Conservation (phyloP, 2,113 vertebrate species). For the Notothenia rossii region DNA sequence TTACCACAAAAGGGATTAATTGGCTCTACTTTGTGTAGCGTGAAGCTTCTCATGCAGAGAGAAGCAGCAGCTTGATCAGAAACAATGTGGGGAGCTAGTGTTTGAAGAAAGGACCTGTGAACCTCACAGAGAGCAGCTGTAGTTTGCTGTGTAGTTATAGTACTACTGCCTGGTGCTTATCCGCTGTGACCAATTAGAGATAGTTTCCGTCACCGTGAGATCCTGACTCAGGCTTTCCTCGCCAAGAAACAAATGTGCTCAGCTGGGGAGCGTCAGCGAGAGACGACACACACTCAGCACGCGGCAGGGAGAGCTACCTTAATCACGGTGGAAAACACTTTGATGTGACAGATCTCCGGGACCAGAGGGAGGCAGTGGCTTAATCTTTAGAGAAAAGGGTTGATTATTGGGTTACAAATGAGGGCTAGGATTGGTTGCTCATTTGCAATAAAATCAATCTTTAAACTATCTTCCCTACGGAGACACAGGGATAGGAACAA, state of each 20-base stretch:
- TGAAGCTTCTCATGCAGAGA: conserved; percentile 5
- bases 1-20: neutral
- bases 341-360: conserved; percentile 49
- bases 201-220: conserved; percentile 49
- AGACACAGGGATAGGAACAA: neutral
- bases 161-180: conserved; percentile 36
- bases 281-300: conserved; percentile 9
- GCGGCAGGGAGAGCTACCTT: conserved; percentile 27
- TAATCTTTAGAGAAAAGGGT: conserved; percentile 5
- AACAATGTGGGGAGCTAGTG: conserved; percentile 16
- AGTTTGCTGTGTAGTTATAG: conserved; percentile 35
- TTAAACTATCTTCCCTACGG: neutral
- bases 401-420: conserved; percentile 7
- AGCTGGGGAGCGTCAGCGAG: conserved; percentile 3
- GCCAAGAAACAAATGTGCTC: conserved; percentile 35
- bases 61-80: conserved; percentile 30
- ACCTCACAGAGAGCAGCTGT: conserved; percentile 52
- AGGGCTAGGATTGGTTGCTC: neutral
- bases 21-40: neutral
- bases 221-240: conserved; percentile 61
- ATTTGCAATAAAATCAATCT: conserved; percentile 43
- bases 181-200: conserved; percentile 72
- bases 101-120: conserved; percentile 60
- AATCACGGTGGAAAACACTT: conserved; percentile 45
- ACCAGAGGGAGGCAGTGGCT: conserved; percentile 18